Evolutionary conservation across 2,888 invertebrate species (phyloP), one percentile per base, ranked within the genome.

Genomic region (Capitulum mitella): DNA sequence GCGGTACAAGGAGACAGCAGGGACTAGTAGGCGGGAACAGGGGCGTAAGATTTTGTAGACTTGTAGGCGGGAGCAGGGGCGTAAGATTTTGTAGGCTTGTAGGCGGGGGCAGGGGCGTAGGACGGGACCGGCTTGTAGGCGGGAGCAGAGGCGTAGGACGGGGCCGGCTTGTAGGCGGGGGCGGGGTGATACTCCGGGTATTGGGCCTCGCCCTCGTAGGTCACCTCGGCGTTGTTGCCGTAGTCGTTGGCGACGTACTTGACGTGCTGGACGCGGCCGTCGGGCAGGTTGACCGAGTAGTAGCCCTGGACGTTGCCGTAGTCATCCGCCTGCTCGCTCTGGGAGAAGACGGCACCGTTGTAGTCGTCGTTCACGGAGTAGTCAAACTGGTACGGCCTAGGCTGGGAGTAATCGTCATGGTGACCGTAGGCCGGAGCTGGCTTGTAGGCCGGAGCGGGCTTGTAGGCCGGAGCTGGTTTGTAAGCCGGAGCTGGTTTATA

Each of bases 201-300:
- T 78, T 78, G 78, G 32, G 81, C 80, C 54, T 81, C 81, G 22
- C 81, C 81, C 54, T 80, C 80, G 79, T 80, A 80, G 58, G 48
- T 79, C 26, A 81, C 81, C 43, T 79, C 79, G 34, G 81, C 81
- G 77, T 77, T 77, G 58, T 80, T 76, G 51, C 81, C 81, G 78
- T 81, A 79, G 51, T 80, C 80, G 58, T 80, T 78, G 80, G 79
- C 81, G 51, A 79, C 77, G 78, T 81, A 81, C 29, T 48, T 79
- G 58, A 81, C 81, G 78, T 70, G 79, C 79, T 81, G 81, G 46
- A 79, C 79, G 78, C 81, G 81, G 58, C 81, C 81, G 79, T 81
- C 81, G 40, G 81, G 81, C 46, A 81, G 81, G 79, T 80, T 79
- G 37, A 81, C 81, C n/a, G 79, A 77, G 80, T 80, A 81, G 74